Percentiles rank a stretch among this genome's conserved stretches.
phyloP scores from a whole-genome alignment of 2,797 vertebrate species.

The Vipera latastei region DNA sequence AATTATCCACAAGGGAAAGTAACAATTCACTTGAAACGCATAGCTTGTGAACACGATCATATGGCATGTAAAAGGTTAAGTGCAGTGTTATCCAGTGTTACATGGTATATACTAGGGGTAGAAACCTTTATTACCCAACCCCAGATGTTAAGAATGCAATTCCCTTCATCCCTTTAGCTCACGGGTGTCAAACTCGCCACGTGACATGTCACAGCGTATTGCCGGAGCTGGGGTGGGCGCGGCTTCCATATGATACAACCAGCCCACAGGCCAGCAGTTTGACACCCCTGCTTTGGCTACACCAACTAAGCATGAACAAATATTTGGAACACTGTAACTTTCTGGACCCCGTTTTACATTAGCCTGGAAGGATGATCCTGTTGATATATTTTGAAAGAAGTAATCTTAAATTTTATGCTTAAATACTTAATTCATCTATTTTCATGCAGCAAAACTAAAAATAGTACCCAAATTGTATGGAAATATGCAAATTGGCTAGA shows the following conservation, averaged over 20 bases:
- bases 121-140: neutral
- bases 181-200: no score
- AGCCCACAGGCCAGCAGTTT: no score
- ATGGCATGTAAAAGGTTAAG: neutral
- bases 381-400: neutral
- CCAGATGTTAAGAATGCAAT: neutral
- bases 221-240: no score
- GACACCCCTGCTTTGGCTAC: neutral
- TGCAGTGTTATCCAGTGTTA: neutral
- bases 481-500: neutral
- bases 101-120: neutral
- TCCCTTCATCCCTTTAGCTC: neutral
- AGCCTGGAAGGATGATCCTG: neutral
- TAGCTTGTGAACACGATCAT: neutral
- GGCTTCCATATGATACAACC: no score
- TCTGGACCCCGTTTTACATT: neutral
- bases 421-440: neutral
- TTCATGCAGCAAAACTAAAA: neutral
- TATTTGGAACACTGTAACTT: neutral
- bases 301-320: neutral
- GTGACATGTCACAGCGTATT: no score
- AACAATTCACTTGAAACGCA: neutral
- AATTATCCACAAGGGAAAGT: neutral
- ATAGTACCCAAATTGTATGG: neutral
- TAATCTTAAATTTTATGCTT: neutral